A percentile compares a stretch with the other conserved stretches of the same genome.
These are phyloP conservation scores for Drosophila kanapiae DNA, from an alignment of 1,140 invertebrate genomes.

Conservation along the genomic window DNA sequence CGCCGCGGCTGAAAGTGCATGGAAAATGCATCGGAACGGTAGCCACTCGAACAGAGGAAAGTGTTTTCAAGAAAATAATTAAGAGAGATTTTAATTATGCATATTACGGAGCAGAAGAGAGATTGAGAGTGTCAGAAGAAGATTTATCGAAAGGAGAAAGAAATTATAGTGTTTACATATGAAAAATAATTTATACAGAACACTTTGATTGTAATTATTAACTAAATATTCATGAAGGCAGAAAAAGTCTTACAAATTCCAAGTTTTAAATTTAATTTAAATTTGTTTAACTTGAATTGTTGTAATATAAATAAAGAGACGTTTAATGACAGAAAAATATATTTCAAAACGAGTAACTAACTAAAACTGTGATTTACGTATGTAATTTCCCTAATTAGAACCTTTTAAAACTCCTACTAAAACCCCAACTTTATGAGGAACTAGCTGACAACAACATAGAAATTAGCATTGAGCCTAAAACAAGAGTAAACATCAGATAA, in stretches of 20 bases:
- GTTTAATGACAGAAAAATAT: neutral
- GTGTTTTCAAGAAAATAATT: slow-evolving; percentile 36
- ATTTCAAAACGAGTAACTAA: neutral
- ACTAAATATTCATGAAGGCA: neutral
- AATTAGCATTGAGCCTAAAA: slow-evolving; percentile 26
- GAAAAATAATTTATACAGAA: slow-evolving; percentile 1
- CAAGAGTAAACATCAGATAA: slow-evolving; percentile 30
- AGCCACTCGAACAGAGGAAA: slow-evolving; percentile 47
- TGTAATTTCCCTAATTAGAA: slow-evolving; percentile 2
- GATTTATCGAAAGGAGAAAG: slow-evolving; percentile 15
- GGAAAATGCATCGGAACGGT: slow-evolving; percentile 54
- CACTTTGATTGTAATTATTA: neutral
- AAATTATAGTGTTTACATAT: neutral
- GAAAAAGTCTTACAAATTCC: neutral
- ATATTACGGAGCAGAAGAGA: slow-evolving; percentile 8
- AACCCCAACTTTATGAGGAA: neutral
- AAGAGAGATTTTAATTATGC: slow-evolving; percentile 45
- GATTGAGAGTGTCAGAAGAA: slow-evolving; percentile 34
- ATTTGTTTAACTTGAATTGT: neutral
- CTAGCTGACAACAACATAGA: slow-evolving; percentile 10
- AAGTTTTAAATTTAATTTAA: no score
- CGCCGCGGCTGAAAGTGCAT: slow-evolving; percentile 25
- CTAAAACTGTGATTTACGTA: neutral
- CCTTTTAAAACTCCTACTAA: slow-evolving; percentile 2
- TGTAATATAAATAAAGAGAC: neutral